These are phyloP conservation scores for Furcula furcula DNA, from an alignment of 2,888 invertebrate species.

Conservation along the genomic window DNA sequence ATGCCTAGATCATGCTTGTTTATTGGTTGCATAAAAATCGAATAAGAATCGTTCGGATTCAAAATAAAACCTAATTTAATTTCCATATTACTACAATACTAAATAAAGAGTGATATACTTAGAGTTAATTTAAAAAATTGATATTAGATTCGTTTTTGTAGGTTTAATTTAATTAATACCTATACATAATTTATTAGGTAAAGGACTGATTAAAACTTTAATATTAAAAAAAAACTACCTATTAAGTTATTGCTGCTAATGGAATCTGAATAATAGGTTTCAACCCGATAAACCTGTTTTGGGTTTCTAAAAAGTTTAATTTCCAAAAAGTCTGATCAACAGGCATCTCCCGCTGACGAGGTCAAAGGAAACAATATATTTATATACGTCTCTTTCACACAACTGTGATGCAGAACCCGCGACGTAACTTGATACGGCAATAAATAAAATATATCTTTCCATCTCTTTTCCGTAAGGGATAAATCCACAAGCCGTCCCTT, in stretches of 20 bases:
- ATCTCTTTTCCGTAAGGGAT: slow-evolving; percentile 34
- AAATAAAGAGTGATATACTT: no score
- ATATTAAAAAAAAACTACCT: no score
- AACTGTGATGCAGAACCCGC: slow-evolving; percentile 42
- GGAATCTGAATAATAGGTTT: slow-evolving; percentile 16
- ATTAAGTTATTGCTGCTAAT: slow-evolving; percentile 1
- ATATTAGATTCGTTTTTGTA: no score
- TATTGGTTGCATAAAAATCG: no score
- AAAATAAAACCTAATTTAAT: no score
- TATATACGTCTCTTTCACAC: slow-evolving; percentile 56
- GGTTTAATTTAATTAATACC: no score
- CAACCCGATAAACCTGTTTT: slow-evolving; percentile 27
- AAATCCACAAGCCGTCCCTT: slow-evolving; percentile 36
- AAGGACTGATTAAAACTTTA: no score
- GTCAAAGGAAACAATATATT: slow-evolving; percentile 42
- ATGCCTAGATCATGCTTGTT: no score
- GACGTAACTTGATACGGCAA: slow-evolving; percentile 70
- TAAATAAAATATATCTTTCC: slow-evolving; percentile 64
- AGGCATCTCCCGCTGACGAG: slow-evolving; percentile 40
- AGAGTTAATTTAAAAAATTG: no score
- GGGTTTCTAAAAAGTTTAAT: slow-evolving; percentile 38
- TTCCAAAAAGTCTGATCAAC: slow-evolving; percentile 44
- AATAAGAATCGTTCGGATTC: no score
- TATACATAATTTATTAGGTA: no score
- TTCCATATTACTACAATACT: no score